These are phyloP conservation scores for Neoitamus cyanurus DNA, from an alignment of 2,888 invertebrate species.

Conservation along the genomic window DNA sequence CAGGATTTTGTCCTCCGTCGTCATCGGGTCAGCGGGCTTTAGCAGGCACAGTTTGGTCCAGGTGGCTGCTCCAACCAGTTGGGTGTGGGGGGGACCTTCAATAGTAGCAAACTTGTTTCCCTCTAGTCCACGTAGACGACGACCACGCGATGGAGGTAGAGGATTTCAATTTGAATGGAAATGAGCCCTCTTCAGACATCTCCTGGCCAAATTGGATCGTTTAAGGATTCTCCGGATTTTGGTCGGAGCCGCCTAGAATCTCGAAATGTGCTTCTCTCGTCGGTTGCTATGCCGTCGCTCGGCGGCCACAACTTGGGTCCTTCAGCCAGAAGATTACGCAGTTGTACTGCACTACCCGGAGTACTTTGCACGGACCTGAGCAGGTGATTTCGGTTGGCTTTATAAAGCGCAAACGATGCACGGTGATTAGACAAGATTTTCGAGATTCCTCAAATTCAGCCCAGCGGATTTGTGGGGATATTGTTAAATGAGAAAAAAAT, in stretches of 20 bases:
- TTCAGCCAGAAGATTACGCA: not conserved
- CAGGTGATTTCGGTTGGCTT: not conserved
- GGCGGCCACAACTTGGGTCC: not conserved
- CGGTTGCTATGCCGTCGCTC: not conserved
- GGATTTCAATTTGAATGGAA: not conserved
- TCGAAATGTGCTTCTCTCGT: not conserved
- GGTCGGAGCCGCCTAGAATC: not conserved
- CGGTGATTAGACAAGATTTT: not conserved
- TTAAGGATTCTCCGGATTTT: not conserved
- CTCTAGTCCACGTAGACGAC: not conserved
- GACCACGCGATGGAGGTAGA: not conserved
- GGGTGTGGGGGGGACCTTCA: not conserved
- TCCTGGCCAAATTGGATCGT: slow-evolving; percentile 5
- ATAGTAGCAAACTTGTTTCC: not conserved
- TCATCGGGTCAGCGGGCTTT: not conserved
- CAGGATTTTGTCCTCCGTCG: not conserved
- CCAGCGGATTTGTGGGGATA: not conserved
- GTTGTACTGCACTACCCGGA: not conserved
- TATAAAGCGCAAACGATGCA: not conserved
- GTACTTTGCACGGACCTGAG: not conserved
- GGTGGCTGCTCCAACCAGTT: not conserved
- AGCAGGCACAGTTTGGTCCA: not conserved
- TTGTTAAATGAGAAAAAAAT: not conserved
- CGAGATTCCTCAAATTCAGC: not conserved
- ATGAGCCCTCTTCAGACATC: not conserved